Evolutionary conservation across 1,140 invertebrate species (phyloP).

Genomic region (Platorchestia sp.): DNA sequence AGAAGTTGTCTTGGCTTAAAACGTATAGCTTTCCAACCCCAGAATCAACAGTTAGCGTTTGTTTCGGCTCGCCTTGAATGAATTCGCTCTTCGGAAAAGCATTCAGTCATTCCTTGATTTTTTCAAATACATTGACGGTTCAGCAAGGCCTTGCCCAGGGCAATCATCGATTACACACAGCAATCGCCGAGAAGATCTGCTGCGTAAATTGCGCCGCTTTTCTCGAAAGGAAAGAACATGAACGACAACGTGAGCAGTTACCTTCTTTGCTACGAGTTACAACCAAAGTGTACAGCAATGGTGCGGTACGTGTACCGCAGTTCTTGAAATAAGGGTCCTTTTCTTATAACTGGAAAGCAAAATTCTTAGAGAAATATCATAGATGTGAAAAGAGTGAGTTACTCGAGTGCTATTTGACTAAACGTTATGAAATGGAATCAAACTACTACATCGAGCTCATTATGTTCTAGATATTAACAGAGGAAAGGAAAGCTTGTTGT

Average conservation of each 20-base stretch:
- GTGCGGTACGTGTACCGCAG: background rate
- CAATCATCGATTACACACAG: background rate
- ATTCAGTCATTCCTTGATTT: background rate
- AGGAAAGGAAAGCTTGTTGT: no score
- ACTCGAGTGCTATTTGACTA: background rate
- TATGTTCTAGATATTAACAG: no score
- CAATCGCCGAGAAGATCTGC: background rate
- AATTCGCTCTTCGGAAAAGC: background rate
- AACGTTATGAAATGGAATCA: background rate
- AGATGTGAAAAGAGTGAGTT: background rate
- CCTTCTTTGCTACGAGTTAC: background rate
- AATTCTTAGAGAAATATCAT: background rate
- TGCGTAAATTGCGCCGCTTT: background rate
- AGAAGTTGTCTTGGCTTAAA: background rate
- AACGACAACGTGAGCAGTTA: background rate
- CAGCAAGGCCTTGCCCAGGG: background rate
- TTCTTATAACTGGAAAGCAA: background rate
- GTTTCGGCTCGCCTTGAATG: background rate
- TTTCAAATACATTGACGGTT: background rate
- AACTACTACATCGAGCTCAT: no score
- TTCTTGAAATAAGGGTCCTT: no score
- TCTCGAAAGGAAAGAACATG: background rate
- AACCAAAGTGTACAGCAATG: no score
- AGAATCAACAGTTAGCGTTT: background rate
- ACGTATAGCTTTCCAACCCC: background rate